These are phyloP conservation scores for Tenebrosternarchus preto DNA, from an alignment of 2,113 vertebrate genomes.

Conservation along the genomic window DNA sequence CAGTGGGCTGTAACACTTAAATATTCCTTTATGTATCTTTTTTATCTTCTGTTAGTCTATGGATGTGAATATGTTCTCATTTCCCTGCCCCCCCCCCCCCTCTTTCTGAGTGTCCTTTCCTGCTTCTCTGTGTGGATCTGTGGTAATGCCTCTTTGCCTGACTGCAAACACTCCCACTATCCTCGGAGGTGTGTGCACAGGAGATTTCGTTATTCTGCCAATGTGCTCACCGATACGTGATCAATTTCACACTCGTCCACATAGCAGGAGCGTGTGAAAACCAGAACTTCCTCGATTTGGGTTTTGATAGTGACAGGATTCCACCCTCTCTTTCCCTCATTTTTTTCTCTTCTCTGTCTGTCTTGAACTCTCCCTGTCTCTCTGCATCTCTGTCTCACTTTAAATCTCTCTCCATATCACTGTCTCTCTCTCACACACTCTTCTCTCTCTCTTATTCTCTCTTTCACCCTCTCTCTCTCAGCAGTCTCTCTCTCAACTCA, in stretches of 20 bases:
- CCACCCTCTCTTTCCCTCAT: background rate
- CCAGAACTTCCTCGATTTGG: background rate
- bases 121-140: background rate
- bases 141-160: background rate
- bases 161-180: background rate
- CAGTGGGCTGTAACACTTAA: too few species aligned
- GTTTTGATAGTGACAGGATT: background rate
- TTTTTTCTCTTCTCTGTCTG: too few species aligned
- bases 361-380: too few species aligned
- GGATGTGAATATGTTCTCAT: background rate
- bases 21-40: too few species aligned
- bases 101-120: background rate
- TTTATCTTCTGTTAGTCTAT: too few species aligned
- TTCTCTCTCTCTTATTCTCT: background rate
- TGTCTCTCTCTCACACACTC: too few species aligned
- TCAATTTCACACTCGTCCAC: background rate
- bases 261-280: background rate
- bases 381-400: too few species aligned
- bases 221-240: background rate
- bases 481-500: too few species aligned
- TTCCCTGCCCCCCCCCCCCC: background rate
- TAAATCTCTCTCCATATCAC: too few species aligned
- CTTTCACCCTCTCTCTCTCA: too few species aligned
- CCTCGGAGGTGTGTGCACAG: background rate
- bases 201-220: background rate